Evolutionary conservation across 2,113 vertebrate species (phyloP).

Genomic region (Tinamus guttatus): DNA sequence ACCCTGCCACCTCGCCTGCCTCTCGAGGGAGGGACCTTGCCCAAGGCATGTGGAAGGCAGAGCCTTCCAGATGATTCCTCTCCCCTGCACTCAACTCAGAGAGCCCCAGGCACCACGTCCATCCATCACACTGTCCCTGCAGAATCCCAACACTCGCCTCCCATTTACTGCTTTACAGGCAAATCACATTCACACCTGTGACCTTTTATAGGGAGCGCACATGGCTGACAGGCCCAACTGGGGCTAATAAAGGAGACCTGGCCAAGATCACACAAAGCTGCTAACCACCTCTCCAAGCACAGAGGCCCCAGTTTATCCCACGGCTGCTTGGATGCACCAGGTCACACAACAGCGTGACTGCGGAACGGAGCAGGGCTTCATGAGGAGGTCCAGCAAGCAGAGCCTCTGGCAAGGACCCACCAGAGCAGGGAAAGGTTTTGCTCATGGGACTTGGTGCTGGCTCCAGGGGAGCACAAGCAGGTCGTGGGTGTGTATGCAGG

Average conservation of each 20-base stretch:
- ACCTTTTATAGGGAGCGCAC: not conserved
- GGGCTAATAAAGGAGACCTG: not conserved
- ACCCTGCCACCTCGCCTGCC: not conserved
- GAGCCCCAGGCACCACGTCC: rapidly evolving
- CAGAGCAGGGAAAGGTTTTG: not conserved
- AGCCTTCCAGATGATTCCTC: not conserved
- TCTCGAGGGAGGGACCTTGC: not conserved
- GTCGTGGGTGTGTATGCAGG: not conserved
- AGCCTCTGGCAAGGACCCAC: not conserved
- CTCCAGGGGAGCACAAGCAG: not conserved
- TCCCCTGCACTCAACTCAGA: not conserved
- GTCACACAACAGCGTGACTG: not conserved
- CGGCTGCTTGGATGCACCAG: not conserved
- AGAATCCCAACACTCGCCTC: not conserved
- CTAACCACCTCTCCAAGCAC: not conserved
- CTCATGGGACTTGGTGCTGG: not conserved
- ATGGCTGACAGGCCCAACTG: rapidly evolving
- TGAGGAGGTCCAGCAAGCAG: not conserved
- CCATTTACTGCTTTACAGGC: not conserved
- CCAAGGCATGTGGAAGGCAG: not conserved
- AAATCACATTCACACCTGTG: not conserved
- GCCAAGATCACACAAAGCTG: not conserved
- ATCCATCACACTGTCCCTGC: rapidly evolving
- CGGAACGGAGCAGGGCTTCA: not conserved
- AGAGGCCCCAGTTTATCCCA: not conserved